Evolutionary conservation across 2,113 vertebrate species (phyloP).

Genomic region (Crotalus viridis): DNA sequence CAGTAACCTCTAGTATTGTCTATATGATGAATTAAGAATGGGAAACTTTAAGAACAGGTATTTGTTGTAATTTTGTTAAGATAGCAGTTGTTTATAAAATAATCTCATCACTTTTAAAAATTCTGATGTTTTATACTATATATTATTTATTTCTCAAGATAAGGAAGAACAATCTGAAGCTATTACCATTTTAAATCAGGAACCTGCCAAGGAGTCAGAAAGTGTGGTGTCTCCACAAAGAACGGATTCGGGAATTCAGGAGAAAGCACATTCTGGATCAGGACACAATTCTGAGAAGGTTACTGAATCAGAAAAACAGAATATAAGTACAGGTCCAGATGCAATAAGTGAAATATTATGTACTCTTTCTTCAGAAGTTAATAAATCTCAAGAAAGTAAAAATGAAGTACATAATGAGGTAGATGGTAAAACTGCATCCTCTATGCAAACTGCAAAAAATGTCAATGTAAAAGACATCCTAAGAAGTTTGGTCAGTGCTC

Average conservation of each 20-base stretch:
- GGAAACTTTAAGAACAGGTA: not conserved
- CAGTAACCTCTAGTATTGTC: not conserved
- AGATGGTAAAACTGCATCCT: constrained; percentile 53
- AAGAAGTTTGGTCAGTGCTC: constrained; percentile 86
- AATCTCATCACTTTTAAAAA: not conserved
- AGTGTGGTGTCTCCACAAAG: constrained; percentile 70
- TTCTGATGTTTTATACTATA: constrained; percentile 29
- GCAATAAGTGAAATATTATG: constrained; percentile 89
- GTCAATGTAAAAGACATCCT: constrained; percentile 93
- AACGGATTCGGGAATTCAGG: constrained; percentile 81
- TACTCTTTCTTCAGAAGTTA: constrained; percentile 89
- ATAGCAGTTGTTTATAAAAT: not conserved
- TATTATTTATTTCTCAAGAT: constrained; percentile 42
- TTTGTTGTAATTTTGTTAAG: not conserved
- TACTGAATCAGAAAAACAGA: constrained; percentile 39
- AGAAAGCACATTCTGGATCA: constrained; percentile 73
- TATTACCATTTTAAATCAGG: constrained; percentile 2
- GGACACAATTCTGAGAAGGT: constrained; percentile 36
- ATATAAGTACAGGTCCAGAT: constrained; percentile 81
- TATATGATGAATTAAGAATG: not conserved
- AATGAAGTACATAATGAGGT: constrained; percentile 58
- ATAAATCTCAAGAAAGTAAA: constrained; percentile 68
- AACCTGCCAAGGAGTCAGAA: constrained; percentile 64
- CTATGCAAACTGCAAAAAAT: constrained; percentile 79
- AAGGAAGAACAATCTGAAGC: constrained; percentile 50